Conservation (phyloP, 2,113 vertebrate genomes). For the Cisticola juncidis region DNA sequence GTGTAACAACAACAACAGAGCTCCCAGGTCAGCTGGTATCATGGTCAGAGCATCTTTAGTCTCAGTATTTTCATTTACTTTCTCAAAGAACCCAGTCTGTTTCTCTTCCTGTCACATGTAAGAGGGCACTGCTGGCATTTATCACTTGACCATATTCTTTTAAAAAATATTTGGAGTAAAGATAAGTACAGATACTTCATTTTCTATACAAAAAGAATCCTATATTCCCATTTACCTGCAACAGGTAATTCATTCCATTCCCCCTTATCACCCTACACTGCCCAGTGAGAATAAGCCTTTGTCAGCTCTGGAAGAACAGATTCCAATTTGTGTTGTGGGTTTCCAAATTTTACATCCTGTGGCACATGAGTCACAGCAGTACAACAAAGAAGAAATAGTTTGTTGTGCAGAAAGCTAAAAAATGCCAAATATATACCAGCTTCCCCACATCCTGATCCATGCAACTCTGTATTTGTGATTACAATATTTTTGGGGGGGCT, state of each 20-base stretch:
- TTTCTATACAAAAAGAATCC: neutral
- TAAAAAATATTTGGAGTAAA: neutral
- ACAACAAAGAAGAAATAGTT: neutral
- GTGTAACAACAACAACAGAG: neutral
- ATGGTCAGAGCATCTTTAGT: neutral
- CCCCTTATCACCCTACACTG: neutral
- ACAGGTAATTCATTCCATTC: neutral
- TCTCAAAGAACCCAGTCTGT: neutral
- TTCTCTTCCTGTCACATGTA: neutral
- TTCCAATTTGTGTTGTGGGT: neutral
- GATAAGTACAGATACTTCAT: neutral
- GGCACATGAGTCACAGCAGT: neutral
- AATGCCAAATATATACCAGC: neutral
- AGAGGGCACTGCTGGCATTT: neutral
- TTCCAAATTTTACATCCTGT: neutral
- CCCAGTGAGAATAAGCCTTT: neutral
- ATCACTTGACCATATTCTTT: neutral
- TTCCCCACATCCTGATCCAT: neutral
- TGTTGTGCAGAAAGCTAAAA: neutral
- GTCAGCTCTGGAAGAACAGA: neutral
- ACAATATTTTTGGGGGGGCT: neutral
- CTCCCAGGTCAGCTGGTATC: neutral
- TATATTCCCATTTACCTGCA: neutral
- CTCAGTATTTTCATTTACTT: neutral
- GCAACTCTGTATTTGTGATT: neutral